These are phyloP conservation scores for Drosophila seclusa DNA, from an alignment of 2,888 invertebrate species.

Conservation along the genomic window DNA sequence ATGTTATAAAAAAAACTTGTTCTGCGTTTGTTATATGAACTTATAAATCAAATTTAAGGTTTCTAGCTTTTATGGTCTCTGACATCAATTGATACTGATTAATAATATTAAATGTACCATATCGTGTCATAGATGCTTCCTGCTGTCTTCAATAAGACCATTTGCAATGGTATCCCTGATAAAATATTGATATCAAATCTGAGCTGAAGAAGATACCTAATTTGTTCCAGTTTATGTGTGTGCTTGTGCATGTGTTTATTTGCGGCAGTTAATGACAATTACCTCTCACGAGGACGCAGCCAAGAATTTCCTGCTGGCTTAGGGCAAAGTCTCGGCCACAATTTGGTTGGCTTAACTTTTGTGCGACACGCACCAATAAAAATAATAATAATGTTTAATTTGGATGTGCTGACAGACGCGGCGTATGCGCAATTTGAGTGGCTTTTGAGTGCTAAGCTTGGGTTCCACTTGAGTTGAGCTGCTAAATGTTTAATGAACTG, in stretches of 20 bases:
- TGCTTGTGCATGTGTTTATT: not conserved
- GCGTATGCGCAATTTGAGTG: slow-evolving; percentile 44
- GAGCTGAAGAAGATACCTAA: not conserved
- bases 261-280: not conserved
- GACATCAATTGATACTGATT: not conserved
- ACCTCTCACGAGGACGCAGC: not conserved
- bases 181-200: not conserved
- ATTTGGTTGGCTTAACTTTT: slow-evolving; percentile 17
- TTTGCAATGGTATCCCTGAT: not conserved
- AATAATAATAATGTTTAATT: slow-evolving; percentile 52
- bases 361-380: slow-evolving; percentile 32
- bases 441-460: slow-evolving; percentile 4
- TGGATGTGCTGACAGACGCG: slow-evolving; percentile 39
- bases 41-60: not conserved
- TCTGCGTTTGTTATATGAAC: not conserved
- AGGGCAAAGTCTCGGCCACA: slow-evolving; percentile 6
- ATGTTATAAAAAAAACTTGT: no score
- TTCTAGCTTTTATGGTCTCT: not conserved
- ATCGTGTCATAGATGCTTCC: not conserved
- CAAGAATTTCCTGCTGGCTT: not conserved
- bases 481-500: slow-evolving; percentile 49
- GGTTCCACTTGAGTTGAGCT: slow-evolving; percentile 7
- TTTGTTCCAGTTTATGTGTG: not conserved
- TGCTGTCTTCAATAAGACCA: not conserved
- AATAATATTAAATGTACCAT: not conserved